Percentiles rank a stretch among this genome's conserved stretches.
phyloP scores from a whole-genome alignment of 2,113 vertebrate species.

The Caloenas nicobarica region DNA sequence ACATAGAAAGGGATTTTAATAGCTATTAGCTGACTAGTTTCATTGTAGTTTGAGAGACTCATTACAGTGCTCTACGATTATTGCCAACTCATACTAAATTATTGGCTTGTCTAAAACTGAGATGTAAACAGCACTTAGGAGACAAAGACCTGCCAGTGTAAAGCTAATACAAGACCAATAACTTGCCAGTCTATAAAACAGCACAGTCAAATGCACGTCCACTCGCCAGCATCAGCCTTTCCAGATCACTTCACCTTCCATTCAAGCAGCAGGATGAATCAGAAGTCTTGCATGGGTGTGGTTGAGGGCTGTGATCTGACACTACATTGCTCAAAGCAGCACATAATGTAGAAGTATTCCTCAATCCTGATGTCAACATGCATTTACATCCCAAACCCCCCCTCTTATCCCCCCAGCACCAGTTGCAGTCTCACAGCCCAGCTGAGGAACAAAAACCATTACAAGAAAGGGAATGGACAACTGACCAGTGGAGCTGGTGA shows the following conservation, averaged over 20 bases:
- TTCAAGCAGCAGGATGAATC: not conserved
- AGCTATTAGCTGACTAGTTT: constrained; percentile 23
- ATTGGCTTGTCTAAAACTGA: not conserved
- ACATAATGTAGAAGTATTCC: not conserved
- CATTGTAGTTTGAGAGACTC: not conserved
- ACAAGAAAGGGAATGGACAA: not conserved
- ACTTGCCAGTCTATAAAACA: not conserved
- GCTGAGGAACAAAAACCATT: not conserved
- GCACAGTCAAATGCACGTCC: not conserved
- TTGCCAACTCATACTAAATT: constrained; percentile 62
- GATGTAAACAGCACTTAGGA: constrained; percentile 24
- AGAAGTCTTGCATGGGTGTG: not conserved
- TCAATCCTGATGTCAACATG: not conserved
- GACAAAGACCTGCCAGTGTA: not conserved
- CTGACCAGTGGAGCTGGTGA: not conserved
- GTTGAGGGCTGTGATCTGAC: not conserved
- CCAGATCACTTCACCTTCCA: not conserved
- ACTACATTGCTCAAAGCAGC: not conserved
- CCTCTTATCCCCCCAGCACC: not conserved
- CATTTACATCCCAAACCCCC: not conserved
- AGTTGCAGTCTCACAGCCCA: not conserved
- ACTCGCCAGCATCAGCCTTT: not conserved
- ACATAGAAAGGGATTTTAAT: not conserved
- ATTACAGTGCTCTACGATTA: constrained; percentile 42
- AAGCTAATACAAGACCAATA: not conserved